Evolutionary conservation across 2,797 vertebrate genomes (phyloP).

Genomic region (Acrocephalus scirpaceus): DNA sequence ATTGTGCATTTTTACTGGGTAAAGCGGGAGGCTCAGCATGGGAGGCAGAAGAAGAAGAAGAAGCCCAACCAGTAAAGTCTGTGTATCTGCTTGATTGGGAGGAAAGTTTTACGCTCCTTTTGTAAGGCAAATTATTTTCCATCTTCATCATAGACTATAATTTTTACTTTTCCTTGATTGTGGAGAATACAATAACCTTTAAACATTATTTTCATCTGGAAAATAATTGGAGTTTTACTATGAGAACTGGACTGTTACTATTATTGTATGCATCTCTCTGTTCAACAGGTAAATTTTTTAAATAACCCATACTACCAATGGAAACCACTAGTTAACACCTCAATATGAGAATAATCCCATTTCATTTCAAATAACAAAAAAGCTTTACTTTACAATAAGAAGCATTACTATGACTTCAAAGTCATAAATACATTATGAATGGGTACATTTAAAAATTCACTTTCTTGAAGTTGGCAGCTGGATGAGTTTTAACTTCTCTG

Average conservation of each 20-base stretch:
- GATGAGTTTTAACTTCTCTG: neutral
- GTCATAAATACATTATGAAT: neutral
- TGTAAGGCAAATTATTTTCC: neutral
- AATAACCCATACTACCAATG: neutral
- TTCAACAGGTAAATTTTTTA: neutral
- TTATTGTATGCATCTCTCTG: neutral
- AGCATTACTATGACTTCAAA: neutral
- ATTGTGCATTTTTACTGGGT: neutral
- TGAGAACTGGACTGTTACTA: neutral
- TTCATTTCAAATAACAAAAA: neutral
- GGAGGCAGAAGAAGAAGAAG: too few relatives aligned
- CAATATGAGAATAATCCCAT: neutral
- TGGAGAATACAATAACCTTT: neutral
- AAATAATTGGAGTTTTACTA: neutral
- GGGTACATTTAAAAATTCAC: neutral
- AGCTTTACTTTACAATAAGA: neutral
- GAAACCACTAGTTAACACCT: neutral
- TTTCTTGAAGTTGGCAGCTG: neutral
- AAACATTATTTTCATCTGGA: neutral
- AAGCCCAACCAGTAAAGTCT: neutral
- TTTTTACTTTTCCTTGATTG: neutral
- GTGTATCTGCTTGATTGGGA: neutral
- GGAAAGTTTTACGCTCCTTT: neutral
- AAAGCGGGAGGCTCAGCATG: neutral
- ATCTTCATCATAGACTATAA: neutral